These are phyloP conservation scores for Neuroscelio doddi DNA, from an alignment of 2,888 invertebrate genomes.

Conservation along the genomic window DNA sequence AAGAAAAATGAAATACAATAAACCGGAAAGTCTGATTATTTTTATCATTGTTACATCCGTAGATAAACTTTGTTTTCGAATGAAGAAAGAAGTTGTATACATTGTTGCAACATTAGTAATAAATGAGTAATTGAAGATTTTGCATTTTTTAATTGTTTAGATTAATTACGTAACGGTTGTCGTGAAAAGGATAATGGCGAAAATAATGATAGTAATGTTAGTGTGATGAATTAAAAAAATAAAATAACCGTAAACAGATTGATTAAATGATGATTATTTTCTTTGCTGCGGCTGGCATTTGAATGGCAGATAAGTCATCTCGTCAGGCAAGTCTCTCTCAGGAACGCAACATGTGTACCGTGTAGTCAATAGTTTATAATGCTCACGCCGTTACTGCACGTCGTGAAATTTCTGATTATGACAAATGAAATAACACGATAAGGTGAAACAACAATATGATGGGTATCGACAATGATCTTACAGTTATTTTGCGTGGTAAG, in stretches of 20 bases:
- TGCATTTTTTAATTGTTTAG: too few species aligned
- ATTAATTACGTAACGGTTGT: too few species aligned
- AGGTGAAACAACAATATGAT: constrained; percentile 37
- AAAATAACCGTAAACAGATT: too few species aligned
- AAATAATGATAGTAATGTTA: too few species aligned
- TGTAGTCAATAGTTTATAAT: too few species aligned
- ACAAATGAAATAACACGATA: constrained; percentile 23
- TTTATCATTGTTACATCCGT: background rate
- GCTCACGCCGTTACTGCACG: constrained; percentile 11
- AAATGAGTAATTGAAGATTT: too few species aligned
- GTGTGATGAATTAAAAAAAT: too few species aligned
- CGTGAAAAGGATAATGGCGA: too few species aligned
- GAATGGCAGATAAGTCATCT: constrained; percentile 27
- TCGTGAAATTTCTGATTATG: constrained; percentile 22
- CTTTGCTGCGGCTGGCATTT: constrained; percentile 21
- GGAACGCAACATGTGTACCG: constrained; percentile 20
- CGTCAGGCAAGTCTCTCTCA: background rate
- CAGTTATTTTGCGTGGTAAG: constrained; percentile 54
- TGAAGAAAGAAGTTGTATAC: too few species aligned
- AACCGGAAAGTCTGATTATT: constrained; percentile 1
- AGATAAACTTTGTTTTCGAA: constrained; percentile 1
- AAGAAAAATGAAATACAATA: constrained; percentile 6
- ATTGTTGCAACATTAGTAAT: too few species aligned
- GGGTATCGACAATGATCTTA: constrained; percentile 52
- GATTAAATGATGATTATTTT: constrained; percentile 9